Conservation (phyloP, 2,888 invertebrate genomes). For the Eudemis profundana region DNA sequence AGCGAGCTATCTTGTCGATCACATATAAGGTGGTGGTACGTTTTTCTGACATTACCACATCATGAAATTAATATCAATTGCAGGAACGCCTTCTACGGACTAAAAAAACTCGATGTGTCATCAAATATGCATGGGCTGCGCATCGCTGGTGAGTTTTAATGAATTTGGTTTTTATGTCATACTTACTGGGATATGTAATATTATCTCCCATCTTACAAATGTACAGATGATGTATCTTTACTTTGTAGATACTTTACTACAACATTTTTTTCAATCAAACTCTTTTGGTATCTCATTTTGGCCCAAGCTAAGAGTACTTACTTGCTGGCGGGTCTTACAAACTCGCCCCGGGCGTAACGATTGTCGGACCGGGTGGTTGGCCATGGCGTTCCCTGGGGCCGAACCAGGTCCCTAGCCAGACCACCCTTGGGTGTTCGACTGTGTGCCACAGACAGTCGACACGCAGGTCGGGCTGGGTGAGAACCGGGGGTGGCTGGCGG, state of each 20-base stretch:
- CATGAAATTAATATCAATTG: constrained; percentile 80
- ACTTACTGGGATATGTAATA: not conserved
- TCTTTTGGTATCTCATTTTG: too few species aligned
- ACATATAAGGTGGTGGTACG: constrained; percentile 47
- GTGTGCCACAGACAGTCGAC: too few species aligned
- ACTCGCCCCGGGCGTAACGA: too few species aligned
- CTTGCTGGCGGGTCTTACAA: too few species aligned
- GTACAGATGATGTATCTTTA: not conserved
- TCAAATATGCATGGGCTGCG: constrained; percentile 53
- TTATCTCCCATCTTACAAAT: not conserved
- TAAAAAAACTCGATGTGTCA: constrained; percentile 49
- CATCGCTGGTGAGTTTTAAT: constrained; percentile 36
- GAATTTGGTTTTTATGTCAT: constrained; percentile 35
- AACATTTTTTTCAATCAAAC: too few species aligned
- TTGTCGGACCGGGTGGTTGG: too few species aligned
- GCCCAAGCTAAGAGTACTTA: too few species aligned
- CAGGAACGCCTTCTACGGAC: constrained; percentile 59
- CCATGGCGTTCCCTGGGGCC: too few species aligned
- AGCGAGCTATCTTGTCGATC: constrained; percentile 53
- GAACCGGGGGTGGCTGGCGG: too few species aligned
- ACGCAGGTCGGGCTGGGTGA: too few species aligned
- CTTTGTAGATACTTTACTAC: not conserved
- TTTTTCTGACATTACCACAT: constrained; percentile 67
- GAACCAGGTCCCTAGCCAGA: too few species aligned
- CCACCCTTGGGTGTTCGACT: too few species aligned